These are phyloP conservation scores for Atherinomorus stipes DNA, from an alignment of 2,113 vertebrate genomes.

Conservation along the genomic window DNA sequence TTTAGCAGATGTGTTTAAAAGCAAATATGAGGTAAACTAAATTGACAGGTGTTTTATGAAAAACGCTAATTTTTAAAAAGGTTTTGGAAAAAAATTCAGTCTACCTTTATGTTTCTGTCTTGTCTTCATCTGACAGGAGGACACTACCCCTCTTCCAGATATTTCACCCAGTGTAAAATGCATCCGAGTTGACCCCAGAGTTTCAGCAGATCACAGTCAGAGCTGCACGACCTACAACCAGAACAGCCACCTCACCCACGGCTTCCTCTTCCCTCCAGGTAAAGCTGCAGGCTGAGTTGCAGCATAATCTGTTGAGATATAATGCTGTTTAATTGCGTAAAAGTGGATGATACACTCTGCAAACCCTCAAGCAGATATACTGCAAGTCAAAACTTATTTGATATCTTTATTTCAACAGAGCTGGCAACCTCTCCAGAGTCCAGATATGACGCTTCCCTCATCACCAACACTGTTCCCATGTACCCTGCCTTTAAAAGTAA, in stretches of 20 bases:
- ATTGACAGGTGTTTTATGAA: not conserved
- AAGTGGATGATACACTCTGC: not conserved
- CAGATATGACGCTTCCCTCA: conserved; percentile 91
- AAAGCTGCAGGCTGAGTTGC: conserved; percentile 6
- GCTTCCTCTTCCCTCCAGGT: conserved; percentile 95
- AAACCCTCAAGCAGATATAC: not conserved
- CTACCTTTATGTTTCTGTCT: not conserved
- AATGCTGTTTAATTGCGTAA: not conserved
- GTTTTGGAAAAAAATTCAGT: too few species aligned
- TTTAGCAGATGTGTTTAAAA: not conserved
- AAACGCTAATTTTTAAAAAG: too few species aligned
- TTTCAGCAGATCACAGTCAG: conserved; percentile 88
- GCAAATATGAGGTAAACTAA: not conserved
- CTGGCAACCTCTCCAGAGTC: conserved; percentile 89
- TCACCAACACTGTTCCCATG: conserved; percentile 96
- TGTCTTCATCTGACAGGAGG: conserved; percentile 78
- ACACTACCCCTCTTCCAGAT: conserved; percentile 83
- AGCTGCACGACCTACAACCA: conserved; percentile 87
- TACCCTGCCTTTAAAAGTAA: conserved; percentile 97
- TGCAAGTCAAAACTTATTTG: not conserved
- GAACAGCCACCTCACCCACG: conserved; percentile 84
- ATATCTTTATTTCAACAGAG: conserved; percentile 80
- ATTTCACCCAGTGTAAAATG: conserved; percentile 79
- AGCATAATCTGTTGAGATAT: not conserved
- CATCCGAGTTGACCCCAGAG: conserved; percentile 87